These are phyloP conservation scores for Myrmecophaga tridactyla DNA, from an alignment of 2,113 vertebrate genomes.

Conservation along the genomic window DNA sequence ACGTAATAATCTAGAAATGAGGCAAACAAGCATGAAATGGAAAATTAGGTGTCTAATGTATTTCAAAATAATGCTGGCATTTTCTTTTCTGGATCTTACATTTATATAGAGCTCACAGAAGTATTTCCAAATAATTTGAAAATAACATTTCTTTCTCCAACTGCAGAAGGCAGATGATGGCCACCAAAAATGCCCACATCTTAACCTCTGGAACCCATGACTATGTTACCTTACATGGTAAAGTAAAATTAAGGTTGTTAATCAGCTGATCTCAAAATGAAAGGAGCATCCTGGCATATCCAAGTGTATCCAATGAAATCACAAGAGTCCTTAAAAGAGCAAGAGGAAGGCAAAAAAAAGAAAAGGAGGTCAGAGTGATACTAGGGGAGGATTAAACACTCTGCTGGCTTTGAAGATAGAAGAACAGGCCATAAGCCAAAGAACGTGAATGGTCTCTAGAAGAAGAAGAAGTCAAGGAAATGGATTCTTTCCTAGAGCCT, in stretches of 20 bases:
- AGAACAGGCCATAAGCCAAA: neutral
- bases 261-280: neutral
- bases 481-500: neutral
- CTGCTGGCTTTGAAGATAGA: neutral
- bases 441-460: neutral
- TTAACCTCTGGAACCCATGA: neutral
- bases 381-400: neutral
- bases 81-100: neutral
- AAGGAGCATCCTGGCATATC: neutral
- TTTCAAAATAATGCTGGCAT: neutral
- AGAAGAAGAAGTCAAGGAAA: neutral
- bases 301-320: neutral
- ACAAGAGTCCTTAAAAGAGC: neutral
- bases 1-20: constrained; percentile 42
- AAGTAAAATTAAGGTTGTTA: neutral
- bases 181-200: neutral
- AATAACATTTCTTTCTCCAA: neutral
- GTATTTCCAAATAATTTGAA: constrained; percentile 7
- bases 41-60: neutral
- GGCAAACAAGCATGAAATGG: neutral
- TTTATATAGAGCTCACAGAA: neutral
- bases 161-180: neutral
- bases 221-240: neutral
- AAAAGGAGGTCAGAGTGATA: neutral
- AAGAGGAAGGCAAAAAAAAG: neutral